Evolutionary conservation across 2,888 invertebrate species (phyloP).

Genomic region (Lasioglossum figueresi): DNA sequence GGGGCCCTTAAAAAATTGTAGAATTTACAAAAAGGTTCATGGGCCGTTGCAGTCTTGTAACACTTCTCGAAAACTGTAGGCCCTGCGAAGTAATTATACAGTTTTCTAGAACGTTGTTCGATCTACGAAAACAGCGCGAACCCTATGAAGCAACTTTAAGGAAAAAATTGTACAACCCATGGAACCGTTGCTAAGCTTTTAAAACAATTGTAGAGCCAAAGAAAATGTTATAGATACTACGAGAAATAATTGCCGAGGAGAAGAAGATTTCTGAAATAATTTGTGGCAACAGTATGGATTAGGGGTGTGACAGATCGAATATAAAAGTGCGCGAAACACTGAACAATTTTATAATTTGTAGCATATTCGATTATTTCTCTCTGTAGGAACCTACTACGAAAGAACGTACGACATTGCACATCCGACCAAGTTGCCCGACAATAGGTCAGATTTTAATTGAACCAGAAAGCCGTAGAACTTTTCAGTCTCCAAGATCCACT

Average conservation of each 20-base stretch:
- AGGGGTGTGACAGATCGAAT: not conserved
- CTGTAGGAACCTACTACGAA: not conserved
- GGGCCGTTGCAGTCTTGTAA: not conserved
- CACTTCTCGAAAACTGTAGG: not conserved
- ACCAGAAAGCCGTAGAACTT: not conserved
- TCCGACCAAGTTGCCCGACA: not conserved
- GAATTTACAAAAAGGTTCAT: not conserved
- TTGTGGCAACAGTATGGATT: not conserved
- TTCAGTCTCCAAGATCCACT: not conserved
- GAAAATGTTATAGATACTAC: not conserved
- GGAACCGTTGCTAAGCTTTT: not conserved
- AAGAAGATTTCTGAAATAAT: not conserved
- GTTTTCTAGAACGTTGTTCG: not conserved
- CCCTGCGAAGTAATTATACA: not conserved
- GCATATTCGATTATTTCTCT: not conserved
- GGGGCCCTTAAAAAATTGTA: not conserved
- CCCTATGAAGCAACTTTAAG: not conserved
- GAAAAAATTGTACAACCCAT: not conserved
- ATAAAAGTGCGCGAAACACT: not conserved
- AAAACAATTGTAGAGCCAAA: not conserved
- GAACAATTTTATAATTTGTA: not conserved
- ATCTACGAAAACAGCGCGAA: not conserved
- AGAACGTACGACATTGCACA: not conserved
- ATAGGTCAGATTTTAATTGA: not conserved
- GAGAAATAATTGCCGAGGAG: not conserved